These are phyloP conservation scores for Zaprionus inermis DNA, from an alignment of 1,140 invertebrate species.

Conservation along the genomic window DNA sequence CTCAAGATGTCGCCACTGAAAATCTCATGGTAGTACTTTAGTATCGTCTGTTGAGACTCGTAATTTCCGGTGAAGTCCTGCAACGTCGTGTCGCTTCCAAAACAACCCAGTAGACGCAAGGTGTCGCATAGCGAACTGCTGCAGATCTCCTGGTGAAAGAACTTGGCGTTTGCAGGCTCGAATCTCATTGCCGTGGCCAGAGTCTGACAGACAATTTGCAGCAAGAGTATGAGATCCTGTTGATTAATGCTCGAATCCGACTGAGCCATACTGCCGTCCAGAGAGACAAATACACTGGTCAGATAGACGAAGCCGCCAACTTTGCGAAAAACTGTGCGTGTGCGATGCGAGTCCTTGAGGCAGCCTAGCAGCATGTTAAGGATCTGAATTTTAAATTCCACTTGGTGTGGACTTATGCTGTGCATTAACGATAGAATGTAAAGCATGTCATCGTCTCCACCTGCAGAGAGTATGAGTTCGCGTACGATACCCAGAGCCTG, in stretches of 20 bases:
- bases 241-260: slow-evolving; percentile 83
- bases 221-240: slow-evolving; percentile 88
- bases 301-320: slow-evolving; percentile 99
- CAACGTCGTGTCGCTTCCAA: slow-evolving; percentile 87
- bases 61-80: slow-evolving; percentile 76
- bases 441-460: slow-evolving; percentile 98
- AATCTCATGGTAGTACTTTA: slow-evolving; percentile 87
- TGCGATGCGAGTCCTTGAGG: slow-evolving; percentile 96
- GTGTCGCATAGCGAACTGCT: slow-evolving; percentile 96
- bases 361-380: slow-evolving; percentile 94
- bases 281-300: slow-evolving; percentile 96
- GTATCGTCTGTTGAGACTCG: slow-evolving; percentile 52
- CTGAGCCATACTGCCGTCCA: slow-evolving; percentile 90
- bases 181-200: slow-evolving; percentile 99
- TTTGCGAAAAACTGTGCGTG: slow-evolving; percentile 98
- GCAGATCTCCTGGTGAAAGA: slow-evolving; percentile 98
- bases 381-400: slow-evolving; percentile 95
- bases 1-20: slow-evolving; percentile 91
- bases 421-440: slow-evolving; percentile 96
- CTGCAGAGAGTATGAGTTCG: slow-evolving; percentile 94
- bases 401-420: slow-evolving; percentile 90
- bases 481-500: slow-evolving; percentile 92
- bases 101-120: slow-evolving; percentile 95
- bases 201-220: slow-evolving; percentile 97
- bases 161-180: slow-evolving; percentile 99